Conservation (phyloP, 2,888 invertebrate species). For the Heteromurus nitidus region DNA sequence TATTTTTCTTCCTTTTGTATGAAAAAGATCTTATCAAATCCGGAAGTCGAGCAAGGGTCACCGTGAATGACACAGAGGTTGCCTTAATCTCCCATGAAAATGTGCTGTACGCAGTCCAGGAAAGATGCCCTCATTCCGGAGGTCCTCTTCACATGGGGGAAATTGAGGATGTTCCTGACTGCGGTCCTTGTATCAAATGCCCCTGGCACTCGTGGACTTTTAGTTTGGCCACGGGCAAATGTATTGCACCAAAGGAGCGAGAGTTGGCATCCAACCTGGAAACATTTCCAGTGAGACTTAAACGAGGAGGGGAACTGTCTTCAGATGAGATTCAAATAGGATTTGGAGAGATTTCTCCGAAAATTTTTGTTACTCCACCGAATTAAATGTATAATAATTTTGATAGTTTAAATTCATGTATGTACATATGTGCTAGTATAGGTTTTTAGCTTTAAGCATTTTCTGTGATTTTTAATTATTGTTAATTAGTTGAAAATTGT, state of each 20-base stretch:
- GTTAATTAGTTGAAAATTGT: too few relatives aligned
- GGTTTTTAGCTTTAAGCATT: too few relatives aligned
- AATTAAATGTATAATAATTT: constrained; percentile 10
- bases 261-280: constrained; percentile 29
- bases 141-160: constrained; percentile 68
- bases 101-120: constrained; percentile 66
- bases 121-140: constrained; percentile 70
- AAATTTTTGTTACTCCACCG: constrained; percentile 48
- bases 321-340: constrained; percentile 63
- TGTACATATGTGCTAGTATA: too few relatives aligned
- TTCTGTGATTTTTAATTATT: too few relatives aligned
- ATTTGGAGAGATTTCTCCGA: constrained; percentile 65
- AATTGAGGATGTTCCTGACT: constrained; percentile 69
- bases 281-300: constrained; percentile 66
- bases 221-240: constrained; percentile 65
- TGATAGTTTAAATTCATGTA: not conserved
- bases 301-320: too few relatives aligned
- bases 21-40: constrained; percentile 54
- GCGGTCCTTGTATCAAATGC: constrained; percentile 68
- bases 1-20: not conserved
- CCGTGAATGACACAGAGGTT: constrained; percentile 69
- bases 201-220: constrained; percentile 72
- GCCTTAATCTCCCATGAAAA: constrained; percentile 62
- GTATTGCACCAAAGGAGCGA: constrained; percentile 63
- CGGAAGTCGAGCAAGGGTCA: constrained; percentile 59